Conservation (phyloP, 2,113 vertebrate species). For the Platysternon megacephalum region DNA sequence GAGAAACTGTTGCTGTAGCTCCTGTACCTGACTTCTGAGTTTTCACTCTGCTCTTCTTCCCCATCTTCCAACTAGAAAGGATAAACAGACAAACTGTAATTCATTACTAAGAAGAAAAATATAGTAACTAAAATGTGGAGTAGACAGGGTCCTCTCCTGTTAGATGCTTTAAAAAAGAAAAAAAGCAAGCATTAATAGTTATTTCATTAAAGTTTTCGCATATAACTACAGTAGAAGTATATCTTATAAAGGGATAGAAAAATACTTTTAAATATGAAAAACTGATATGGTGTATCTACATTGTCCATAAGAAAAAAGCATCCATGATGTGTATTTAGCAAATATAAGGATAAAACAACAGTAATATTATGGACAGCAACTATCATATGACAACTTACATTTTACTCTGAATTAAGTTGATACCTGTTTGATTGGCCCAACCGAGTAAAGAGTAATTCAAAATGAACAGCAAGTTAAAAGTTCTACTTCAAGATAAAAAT, state of each 20-base stretch:
- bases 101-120: slow-evolving; percentile 19
- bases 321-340: neutral
- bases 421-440: neutral
- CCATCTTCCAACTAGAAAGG: slow-evolving; percentile 87
- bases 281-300: neutral
- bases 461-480: neutral
- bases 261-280: too few relatives aligned
- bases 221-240: neutral
- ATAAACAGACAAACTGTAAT: slow-evolving; percentile 9
- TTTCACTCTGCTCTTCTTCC: slow-evolving; percentile 99
- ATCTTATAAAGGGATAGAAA: neutral
- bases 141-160: neutral
- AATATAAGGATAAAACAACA: neutral
- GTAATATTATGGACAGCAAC: neutral
- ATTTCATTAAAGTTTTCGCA: neutral
- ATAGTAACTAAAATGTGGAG: neutral
- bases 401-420: neutral
- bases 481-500: neutral
- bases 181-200: neutral
- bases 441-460: neutral
- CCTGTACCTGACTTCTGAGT: slow-evolving; percentile 95
- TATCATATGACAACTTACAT: neutral
- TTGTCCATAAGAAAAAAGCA: neutral
- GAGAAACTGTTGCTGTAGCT: slow-evolving; percentile 85
- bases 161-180: neutral